Conservation (phyloP, 2,113 vertebrate genomes). For the Phalacrocorax brasilianus region DNA sequence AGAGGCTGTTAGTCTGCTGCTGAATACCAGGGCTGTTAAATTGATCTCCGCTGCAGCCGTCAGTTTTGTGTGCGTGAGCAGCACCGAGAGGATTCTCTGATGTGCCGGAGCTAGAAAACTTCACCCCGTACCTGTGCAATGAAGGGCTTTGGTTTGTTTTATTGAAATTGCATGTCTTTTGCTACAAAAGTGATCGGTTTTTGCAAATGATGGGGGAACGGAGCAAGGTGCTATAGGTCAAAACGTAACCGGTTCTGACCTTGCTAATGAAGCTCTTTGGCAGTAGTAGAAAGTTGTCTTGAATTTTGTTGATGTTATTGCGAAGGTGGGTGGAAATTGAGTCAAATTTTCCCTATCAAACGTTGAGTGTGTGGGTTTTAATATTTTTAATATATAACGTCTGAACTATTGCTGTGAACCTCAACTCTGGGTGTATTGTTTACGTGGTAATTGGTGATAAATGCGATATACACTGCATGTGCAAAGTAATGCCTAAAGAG, state of each 20-base stretch:
- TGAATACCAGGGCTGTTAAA: not conserved
- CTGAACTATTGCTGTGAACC: not conserved
- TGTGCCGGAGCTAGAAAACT: not conserved
- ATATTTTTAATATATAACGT: not conserved
- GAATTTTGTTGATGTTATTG: not conserved
- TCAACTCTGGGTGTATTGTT: not conserved
- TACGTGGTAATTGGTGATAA: rapidly evolving
- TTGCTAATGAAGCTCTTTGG: not conserved
- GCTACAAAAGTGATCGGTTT: rapidly evolving
- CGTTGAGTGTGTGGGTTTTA: not conserved
- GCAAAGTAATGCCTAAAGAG: not conserved
- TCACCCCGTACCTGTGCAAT: not conserved
- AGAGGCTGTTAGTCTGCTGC: not conserved
- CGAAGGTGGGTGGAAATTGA: not conserved
- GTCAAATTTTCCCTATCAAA: not conserved
- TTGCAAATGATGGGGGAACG: not conserved
- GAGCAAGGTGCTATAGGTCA: not conserved
- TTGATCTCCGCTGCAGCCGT: not conserved
- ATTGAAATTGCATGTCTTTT: rapidly evolving
- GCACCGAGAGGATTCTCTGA: not conserved
- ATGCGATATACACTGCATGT: not conserved
- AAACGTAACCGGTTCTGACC: not conserved
- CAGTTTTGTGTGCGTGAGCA: not conserved
- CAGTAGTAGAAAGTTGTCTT: not conserved
- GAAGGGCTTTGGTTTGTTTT: not conserved